Conservation (phyloP, 2,797 vertebrate species). For the Tragopan temminckii region DNA sequence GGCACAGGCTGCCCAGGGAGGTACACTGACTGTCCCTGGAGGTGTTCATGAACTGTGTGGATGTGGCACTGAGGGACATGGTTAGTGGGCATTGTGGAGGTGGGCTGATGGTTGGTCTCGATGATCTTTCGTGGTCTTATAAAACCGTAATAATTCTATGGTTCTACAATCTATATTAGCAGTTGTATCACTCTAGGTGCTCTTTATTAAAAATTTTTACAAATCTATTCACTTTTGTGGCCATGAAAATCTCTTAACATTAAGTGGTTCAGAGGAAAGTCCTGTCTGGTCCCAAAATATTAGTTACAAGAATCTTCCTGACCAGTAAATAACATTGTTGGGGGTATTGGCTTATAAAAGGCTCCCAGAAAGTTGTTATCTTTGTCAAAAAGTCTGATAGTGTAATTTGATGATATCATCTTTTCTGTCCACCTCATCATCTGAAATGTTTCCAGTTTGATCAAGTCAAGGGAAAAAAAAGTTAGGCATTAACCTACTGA, state of each 20-base stretch:
- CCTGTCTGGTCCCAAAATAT: background rate
- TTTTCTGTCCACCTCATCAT: background rate
- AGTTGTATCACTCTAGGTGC: background rate
- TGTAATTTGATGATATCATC: background rate
- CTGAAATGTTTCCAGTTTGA: background rate
- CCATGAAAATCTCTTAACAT: background rate
- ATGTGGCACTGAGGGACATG: no score
- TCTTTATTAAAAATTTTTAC: background rate
- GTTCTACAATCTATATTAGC: background rate
- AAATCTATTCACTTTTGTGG: background rate
- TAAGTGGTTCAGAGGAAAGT: background rate
- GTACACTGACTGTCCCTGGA: no score
- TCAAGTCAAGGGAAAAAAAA: background rate
- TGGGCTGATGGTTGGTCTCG: no score
- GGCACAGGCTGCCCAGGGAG: no score
- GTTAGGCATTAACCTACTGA: background rate
- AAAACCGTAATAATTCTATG: no score
- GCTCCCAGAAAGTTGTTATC: background rate
- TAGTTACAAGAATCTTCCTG: background rate
- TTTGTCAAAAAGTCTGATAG: background rate
- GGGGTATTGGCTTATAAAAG: background rate
- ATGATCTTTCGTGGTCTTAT: no score
- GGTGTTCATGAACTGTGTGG: no score
- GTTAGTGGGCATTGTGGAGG: no score
- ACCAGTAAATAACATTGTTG: background rate